Base-by-base conservation (phyloP, 2,797 vertebrate species). In the Sebastes minor region DNA sequence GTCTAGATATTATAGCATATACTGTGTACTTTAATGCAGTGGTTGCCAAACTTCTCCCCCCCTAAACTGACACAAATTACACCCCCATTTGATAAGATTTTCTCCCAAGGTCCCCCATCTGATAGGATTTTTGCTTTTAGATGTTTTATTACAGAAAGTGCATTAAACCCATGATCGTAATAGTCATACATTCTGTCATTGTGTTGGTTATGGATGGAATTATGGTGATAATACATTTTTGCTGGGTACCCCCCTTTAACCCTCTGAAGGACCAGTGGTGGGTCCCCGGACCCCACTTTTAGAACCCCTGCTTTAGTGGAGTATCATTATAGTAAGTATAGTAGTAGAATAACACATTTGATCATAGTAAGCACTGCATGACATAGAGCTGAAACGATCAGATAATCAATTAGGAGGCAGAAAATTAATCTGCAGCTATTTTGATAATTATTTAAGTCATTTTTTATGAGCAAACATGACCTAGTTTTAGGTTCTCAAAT, bases 151-250 rank as follows among this genome's bases (percentile, higher is more conserved):
- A 46, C 42, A 46, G 38, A 42, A 42, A 42, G 38, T 42, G 14
- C 14, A 42, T 16, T 42, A 42, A 42, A 42, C 35, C 0, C 14
- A 42, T 42, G 13, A 42, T 1, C 2, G 5, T 6, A 42, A 14
- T 7, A 42, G 16, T 46, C 42, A 46, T 46, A 2, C 42, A 46
- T 46, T 46, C 1, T 46, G 42, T 46, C 14, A 46, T 46, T 46
- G 16, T 46, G 38, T 42, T 46, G 0, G 0, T 46, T 46, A 46
- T 0, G 42, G 42, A 46, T 46, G 1, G 16, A 46, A 46, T 46
- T 46, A 18, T 46, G 7, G 42, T 2, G 42, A 46, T 0, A 18
- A 46, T 18, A 46, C 0, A 3, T 46, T 46, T 46, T 46, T 46
- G 42, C 42, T 46, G 16, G 42, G 3, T 1, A 46, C 42, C 42